Conservation (phyloP, 53 echinoderm and acorn worm species). For the Luidia sarsii region DNA sequence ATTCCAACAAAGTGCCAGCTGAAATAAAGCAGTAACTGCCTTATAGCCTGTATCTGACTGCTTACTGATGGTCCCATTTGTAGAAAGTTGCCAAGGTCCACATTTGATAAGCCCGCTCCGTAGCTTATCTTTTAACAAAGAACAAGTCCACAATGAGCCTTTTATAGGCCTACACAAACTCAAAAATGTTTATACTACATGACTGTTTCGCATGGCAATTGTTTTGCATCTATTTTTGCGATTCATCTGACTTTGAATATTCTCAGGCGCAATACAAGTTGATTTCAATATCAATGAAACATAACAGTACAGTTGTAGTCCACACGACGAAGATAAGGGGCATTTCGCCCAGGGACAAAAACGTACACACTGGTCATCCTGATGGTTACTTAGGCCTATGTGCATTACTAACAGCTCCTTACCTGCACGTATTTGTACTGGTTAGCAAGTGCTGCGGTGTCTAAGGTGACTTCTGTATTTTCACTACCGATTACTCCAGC, state of each 20-base stretch:
- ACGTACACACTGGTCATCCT: too few relatives aligned
- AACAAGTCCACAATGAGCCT: too few relatives aligned
- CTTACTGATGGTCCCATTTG: neutral
- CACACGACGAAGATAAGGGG: neutral
- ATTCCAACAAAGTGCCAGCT: conserved; percentile 5
- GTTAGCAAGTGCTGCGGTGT: conserved; percentile 49
- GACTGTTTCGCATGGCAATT: too few relatives aligned
- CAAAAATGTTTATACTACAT: too few relatives aligned
- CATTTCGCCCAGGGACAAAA: too few relatives aligned
- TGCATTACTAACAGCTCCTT: neutral
- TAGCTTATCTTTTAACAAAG: conserved; percentile 22
- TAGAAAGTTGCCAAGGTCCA: neutral
- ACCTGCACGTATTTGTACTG: conserved; percentile 80
- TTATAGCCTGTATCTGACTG: neutral
- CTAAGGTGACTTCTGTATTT: conserved; percentile 35
- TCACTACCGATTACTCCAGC: conserved; percentile 78
- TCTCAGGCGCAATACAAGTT: too few relatives aligned
- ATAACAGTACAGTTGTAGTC: neutral
- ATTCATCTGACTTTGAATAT: too few relatives aligned
- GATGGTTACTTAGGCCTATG: neutral
- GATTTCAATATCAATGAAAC: neutral
- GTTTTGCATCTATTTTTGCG: too few relatives aligned
- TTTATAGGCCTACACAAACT: too few relatives aligned
- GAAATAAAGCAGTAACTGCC: neutral
- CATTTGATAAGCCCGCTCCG: neutral